These are phyloP conservation scores for Teinopalpus imperialis DNA, from an alignment of 2,888 invertebrate genomes.

Conservation along the genomic window DNA sequence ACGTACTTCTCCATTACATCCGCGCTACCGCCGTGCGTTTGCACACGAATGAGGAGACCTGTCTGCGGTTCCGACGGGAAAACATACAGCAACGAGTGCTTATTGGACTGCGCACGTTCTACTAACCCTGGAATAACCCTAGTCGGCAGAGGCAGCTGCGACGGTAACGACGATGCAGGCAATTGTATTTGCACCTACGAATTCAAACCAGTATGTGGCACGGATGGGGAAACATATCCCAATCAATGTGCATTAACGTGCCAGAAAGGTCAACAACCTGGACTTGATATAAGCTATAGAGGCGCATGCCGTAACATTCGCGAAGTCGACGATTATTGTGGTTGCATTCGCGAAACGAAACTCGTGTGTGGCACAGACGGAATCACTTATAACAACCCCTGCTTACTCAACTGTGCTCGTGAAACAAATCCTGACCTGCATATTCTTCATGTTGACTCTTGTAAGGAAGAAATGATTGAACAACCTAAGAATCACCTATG, in stretches of 20 bases:
- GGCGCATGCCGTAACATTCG: slow-evolving; percentile 7
- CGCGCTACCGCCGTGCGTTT: slow-evolving; percentile 31
- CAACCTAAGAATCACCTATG: slow-evolving; percentile 23
- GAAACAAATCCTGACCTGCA: slow-evolving; percentile 29
- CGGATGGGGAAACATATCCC: slow-evolving; percentile 37
- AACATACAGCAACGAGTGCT: slow-evolving; percentile 44
- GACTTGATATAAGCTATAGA: slow-evolving; percentile 10
- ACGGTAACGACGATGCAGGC: neutral
- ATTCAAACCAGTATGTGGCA: slow-evolving; percentile 38
- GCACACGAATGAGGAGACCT: slow-evolving; percentile 36
- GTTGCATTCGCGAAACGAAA: slow-evolving; percentile 27
- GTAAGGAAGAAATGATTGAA: slow-evolving; percentile 3
- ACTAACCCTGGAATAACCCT: slow-evolving; percentile 23
- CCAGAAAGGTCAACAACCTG: neutral
- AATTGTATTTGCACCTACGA: slow-evolving; percentile 26
- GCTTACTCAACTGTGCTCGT: slow-evolving; percentile 31
- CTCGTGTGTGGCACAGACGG: slow-evolving; percentile 87
- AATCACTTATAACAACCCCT: slow-evolving; percentile 83
- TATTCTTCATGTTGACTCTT: slow-evolving; percentile 33
- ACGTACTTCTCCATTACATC: slow-evolving; percentile 7
- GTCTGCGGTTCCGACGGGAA: slow-evolving; percentile 46
- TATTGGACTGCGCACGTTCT: slow-evolving; percentile 36
- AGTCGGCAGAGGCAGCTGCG: slow-evolving; percentile 17
- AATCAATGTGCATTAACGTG: slow-evolving; percentile 43
- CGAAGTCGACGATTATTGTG: slow-evolving; percentile 3